These are phyloP conservation scores for Hapalemur alaotrensis DNA, from an alignment of 2,797 vertebrate genomes.

Conservation along the genomic window DNA sequence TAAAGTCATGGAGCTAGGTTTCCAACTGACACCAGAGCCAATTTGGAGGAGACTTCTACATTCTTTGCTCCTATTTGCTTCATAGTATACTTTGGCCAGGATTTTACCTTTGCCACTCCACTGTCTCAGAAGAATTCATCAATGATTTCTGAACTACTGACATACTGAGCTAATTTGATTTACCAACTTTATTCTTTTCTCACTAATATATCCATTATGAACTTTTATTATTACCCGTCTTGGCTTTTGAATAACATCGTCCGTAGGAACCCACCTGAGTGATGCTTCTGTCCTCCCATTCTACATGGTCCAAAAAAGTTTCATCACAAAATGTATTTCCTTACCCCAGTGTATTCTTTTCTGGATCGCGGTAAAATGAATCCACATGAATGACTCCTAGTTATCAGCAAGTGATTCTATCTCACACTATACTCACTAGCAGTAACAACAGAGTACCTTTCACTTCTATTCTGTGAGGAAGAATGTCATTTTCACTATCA, in stretches of 20 bases:
- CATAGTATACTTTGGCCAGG: neutral
- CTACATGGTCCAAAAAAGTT: neutral
- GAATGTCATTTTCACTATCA: neutral
- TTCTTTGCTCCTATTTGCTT: neutral
- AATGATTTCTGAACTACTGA: neutral
- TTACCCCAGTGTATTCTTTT: neutral
- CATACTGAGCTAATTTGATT: neutral
- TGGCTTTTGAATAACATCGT: neutral
- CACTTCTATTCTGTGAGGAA: neutral
- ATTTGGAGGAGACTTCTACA: neutral
- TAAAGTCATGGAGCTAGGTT: neutral
- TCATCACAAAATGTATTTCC: neutral
- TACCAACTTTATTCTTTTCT: neutral
- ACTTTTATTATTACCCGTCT: neutral
- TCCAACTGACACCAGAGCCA: neutral
- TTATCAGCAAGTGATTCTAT: neutral
- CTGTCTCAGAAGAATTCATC: neutral
- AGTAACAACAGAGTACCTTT: neutral
- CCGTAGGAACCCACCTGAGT: fast-evolving
- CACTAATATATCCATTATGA: neutral
- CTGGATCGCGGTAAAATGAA: neutral
- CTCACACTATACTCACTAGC: neutral
- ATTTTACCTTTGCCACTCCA: neutral
- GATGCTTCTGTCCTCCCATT: neutral
- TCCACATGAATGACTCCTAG: neutral